Evolutionary conservation across 2,888 invertebrate species (phyloP), one percentile per base, ranked within the genome.

Genomic region (Stenodema calcarata): DNA sequence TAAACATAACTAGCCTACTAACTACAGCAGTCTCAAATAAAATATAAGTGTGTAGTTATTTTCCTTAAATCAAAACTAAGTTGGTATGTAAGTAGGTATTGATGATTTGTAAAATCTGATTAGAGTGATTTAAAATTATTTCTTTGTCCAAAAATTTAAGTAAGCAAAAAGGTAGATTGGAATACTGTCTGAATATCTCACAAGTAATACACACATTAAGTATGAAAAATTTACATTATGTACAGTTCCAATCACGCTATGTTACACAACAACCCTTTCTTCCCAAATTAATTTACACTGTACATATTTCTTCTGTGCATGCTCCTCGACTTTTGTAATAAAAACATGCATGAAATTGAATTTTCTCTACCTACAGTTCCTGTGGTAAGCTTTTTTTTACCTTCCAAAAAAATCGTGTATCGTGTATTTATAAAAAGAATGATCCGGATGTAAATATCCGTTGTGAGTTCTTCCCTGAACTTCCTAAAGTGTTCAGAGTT

Each of bases 151-250:
- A 18, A 44, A 44, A 78, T 30, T 80, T 1, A 85, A 88, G 89
- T 89, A 89, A 90, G 89, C 90, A 90, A 91, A 89, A 91, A 92
- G 92, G 92, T 93, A 93, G 93, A 93, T 93, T 93, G 93, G 93
- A 93, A 92, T 92, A 93, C 92, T 93, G 93, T 93, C 87, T 92
- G 92, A 92, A 93, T 93, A 93, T 93, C 93, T 93, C 93, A 92
- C 93, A 93, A 88, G 82, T 70, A 86, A 78, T 54, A 81, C 50
- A 80, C 87, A 73, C 75, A 79, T 28, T 73, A 73, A 73, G 41
- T 85, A 87, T 84, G 47, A 14, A 54, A 18, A 23, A 73, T 86
- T 86, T 86, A 87, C 87, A 88, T 69, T 88, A 88, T 88, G 69
- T 88, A 88, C 88, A 88, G 88, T 88, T 88, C 88, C 87, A 88